A percentile compares a stretch with the other conserved stretches of the same genome.
phyloP scores from a whole-genome alignment of 2,113 vertebrate genomes.

The Halichoerus grypus region DNA sequence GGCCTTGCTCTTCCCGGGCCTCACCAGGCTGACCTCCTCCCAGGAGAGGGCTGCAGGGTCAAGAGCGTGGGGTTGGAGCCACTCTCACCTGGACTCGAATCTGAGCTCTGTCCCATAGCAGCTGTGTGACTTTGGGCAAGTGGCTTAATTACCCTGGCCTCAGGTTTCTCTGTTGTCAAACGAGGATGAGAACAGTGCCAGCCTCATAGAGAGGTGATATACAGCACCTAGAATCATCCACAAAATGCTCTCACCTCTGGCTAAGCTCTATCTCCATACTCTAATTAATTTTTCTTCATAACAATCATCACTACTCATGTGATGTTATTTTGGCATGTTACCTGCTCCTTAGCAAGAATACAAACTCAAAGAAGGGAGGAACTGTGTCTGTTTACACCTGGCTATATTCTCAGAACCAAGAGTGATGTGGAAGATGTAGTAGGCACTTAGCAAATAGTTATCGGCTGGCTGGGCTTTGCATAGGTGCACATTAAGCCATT shows the following conservation, averaged over 20 bases:
- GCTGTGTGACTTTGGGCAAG: neutral
- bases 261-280: neutral
- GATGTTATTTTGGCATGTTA: neutral
- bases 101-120: neutral
- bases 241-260: neutral
- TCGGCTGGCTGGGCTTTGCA: neutral
- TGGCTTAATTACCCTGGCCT: neutral
- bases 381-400: neutral
- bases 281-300: neutral
- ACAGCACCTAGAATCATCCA: rapidly evolving
- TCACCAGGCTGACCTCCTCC: neutral
- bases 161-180: neutral
- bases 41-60: neutral
- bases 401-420: neutral
- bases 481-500: too few species aligned
- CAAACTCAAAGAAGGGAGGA: neutral
- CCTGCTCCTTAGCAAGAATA: neutral
- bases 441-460: neutral
- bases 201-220: neutral
- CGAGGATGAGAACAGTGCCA: neutral
- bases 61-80: neutral
- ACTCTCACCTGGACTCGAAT: neutral
- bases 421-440: neutral
- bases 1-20: neutral
- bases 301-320: neutral